Evolutionary conservation across 2,888 invertebrate genomes (phyloP), one percentile per base, ranked within the genome.

Genomic region (Nemapogon koenigi): DNA sequence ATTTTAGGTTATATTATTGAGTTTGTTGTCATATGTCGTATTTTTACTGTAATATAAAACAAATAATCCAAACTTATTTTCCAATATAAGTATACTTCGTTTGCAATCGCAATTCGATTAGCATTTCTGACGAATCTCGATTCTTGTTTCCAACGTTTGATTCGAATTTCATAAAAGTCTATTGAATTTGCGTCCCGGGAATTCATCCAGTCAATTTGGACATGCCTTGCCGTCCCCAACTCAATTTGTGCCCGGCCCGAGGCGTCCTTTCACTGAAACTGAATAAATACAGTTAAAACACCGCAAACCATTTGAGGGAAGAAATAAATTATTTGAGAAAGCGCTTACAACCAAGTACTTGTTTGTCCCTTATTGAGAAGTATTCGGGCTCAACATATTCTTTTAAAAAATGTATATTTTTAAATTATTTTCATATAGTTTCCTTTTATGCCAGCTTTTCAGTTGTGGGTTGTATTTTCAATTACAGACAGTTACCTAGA

Each of bases 211-310:
- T 28, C 28, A 28, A 11, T 11, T 6, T n/a, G 33, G 33, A 16
- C 33, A 18, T 11, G 33, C 6, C 17, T 18, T 18, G 16, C 7
- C 4, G 16, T 19, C 11, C 17, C 18, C 16, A 33, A 33, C 33
- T 33, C 33, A 18, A 33, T 33, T 33, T 18, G 33, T 4, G 17
- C n/a, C 4, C 11, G 10, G 14, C 18, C 38, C n/a, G 22, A 16
- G 35, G 39, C 40, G 19, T 11, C 29, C 35, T 22, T n/a, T 19
- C 4, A 6, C 4, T 13, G 4, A 4, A 4, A 28, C 38, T 35
- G 39, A 33, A 38, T 40, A 40, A 40, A 40, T 36, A 40, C 40
- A 36, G 36, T 36, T 35, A 36, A 35, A 36, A 40, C 36, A 30
- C 25, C 36, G 17, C 19, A 17, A 26, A 22, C 40, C 36, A 28